Evolutionary conservation across 2,797 vertebrate genomes (phyloP).

Genomic region (Scolopax rusticola): DNA sequence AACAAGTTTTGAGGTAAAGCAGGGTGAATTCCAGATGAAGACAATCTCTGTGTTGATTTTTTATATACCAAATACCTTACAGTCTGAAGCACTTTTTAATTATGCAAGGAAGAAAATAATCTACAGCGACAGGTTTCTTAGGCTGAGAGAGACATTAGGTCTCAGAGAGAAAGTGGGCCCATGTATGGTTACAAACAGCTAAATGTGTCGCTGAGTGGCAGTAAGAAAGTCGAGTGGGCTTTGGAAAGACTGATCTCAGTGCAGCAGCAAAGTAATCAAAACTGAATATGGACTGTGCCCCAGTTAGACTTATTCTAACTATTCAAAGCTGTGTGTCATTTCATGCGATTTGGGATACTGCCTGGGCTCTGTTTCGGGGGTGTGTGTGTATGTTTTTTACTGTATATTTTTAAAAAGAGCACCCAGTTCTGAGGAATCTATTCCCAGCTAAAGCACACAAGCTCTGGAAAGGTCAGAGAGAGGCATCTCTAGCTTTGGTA

Average conservation of each 20-base stretch:
- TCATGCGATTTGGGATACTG: neutral
- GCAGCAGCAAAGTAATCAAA: neutral
- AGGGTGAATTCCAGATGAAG: neutral
- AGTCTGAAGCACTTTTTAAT: neutral
- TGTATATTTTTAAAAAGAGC: conserved; percentile 57
- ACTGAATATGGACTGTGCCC: conserved; percentile 3
- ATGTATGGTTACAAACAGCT: conserved; percentile 37
- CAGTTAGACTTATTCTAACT: neutral
- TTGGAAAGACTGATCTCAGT: neutral
- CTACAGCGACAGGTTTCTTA: neutral
- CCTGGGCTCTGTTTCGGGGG: neutral
- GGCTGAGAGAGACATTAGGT: conserved; percentile 12
- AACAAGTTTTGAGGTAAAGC: neutral
- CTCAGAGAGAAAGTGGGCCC: conserved; percentile 16
- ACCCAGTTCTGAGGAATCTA: conserved; percentile 45
- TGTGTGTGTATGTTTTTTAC: neutral
- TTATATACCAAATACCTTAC: neutral
- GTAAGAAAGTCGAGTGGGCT: neutral
- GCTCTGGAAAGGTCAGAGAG: conserved; percentile 67
- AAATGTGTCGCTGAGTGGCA: neutral
- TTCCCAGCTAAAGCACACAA: conserved; percentile 60
- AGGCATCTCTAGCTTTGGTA: conserved; percentile 77
- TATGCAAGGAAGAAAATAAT: neutral
- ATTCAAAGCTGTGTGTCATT: neutral
- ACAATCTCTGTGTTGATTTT: neutral